phyloP scores from a whole-genome alignment of 1,140 invertebrate genomes.

The Tyrophagus putrescentiae region DNA sequence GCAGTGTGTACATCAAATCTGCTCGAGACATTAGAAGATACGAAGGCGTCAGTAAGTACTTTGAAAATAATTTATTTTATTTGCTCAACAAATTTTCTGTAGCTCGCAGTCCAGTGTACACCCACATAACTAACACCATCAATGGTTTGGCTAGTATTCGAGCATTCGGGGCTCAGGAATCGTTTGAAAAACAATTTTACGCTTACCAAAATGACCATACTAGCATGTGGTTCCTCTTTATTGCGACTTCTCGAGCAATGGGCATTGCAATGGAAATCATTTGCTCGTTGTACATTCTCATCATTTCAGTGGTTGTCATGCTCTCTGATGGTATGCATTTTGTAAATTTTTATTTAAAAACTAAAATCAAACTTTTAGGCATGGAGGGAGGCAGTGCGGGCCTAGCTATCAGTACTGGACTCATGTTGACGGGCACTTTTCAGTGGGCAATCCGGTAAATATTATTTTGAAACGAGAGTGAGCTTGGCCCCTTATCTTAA shows the following conservation, averaged over 20 bases:
- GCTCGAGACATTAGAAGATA: slow-evolving; percentile 72
- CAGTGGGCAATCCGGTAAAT: slow-evolving; percentile 68
- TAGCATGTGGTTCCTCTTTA: slow-evolving; percentile 51
- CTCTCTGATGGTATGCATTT: slow-evolving; percentile 7
- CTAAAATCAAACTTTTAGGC: not conserved
- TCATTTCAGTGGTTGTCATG: slow-evolving; percentile 27
- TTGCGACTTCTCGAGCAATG: slow-evolving; percentile 61
- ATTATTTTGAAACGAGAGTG: no score
- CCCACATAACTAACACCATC: slow-evolving; percentile 38
- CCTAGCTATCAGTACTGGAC: slow-evolving; percentile 57
- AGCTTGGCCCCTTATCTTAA: not conserved
- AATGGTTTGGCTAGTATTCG: slow-evolving; percentile 39
- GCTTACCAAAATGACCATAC: slow-evolving; percentile 47
- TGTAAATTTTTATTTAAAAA: not conserved
- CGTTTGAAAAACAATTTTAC: slow-evolving; percentile 48
- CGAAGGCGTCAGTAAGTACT: slow-evolving; percentile 49
- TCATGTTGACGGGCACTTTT: slow-evolving; percentile 56
- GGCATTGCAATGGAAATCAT: slow-evolving; percentile 62
- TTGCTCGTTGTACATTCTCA: slow-evolving; percentile 49
- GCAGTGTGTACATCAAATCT: slow-evolving; percentile 60
- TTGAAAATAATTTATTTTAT: not conserved
- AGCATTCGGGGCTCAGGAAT: slow-evolving; percentile 36
- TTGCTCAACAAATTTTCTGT: not conserved
- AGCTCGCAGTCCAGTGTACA: slow-evolving; percentile 39
- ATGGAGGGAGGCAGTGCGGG: slow-evolving; percentile 43